These are phyloP conservation scores for Hirtodrosophila cameraria DNA, from an alignment of 2,888 invertebrate species.

Conservation along the genomic window DNA sequence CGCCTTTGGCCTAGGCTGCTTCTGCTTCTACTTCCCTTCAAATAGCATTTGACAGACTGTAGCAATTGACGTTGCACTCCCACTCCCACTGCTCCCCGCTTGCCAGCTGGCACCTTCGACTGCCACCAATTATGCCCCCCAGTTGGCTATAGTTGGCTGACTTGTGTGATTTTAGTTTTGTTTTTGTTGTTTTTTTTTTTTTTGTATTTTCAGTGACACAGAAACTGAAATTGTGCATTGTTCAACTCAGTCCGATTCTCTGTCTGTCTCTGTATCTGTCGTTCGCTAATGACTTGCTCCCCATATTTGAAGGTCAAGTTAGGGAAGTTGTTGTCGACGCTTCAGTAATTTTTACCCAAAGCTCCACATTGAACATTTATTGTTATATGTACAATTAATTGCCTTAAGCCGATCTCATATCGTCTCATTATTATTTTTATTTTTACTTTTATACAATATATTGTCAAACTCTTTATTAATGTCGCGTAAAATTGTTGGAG, in stretches of 20 bases:
- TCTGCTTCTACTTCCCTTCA: too few relatives aligned
- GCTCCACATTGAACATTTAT: conserved; percentile 77
- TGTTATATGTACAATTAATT: conserved; percentile 70
- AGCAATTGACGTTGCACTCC: conserved; percentile 39
- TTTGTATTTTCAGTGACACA: conserved; percentile 80
- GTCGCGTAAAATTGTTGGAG: conserved; percentile 78
- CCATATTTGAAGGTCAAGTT: conserved; percentile 79
- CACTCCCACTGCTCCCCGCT: conserved; percentile 13
- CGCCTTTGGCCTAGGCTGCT: too few relatives aligned
- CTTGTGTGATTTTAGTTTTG: conserved; percentile 81
- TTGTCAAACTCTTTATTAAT: conserved; percentile 56
- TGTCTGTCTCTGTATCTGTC: conserved; percentile 20
- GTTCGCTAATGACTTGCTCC: conserved; percentile 58
- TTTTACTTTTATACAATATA: too few relatives aligned
- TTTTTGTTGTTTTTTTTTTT: conserved; percentile 8
- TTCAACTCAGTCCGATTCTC: conserved; percentile 47
- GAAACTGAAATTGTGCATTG: conserved; percentile 83
- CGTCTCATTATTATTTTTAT: conserved; percentile 39
- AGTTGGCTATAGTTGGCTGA: conserved; percentile 78
- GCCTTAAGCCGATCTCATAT: conserved; percentile 66
- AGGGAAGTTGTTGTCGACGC: conserved; percentile 79
- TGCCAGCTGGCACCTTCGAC: conserved; percentile 48
- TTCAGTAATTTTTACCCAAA: conserved; percentile 80
- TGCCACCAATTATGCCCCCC: conserved; percentile 53
- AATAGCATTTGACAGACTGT: conserved; percentile 47